A percentile compares a stretch with the other conserved stretches of the same genome.
Evolutionary conservation across 2,888 invertebrate genomes (phyloP).

Genomic region (Drosophila mettleri): DNA sequence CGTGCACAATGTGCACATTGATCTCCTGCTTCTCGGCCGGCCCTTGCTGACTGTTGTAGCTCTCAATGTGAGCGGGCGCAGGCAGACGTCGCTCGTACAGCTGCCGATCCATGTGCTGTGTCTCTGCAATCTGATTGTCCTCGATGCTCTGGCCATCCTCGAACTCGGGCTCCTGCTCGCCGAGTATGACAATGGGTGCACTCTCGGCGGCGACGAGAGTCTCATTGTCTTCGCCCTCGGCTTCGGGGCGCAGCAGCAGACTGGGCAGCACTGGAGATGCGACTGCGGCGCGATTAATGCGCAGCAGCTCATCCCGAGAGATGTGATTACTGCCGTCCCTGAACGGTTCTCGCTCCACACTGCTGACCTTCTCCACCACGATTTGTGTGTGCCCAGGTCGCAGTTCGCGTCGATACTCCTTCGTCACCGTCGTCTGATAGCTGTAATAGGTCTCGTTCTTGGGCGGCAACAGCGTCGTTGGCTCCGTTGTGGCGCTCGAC

Average conservation of each 20-base stretch:
- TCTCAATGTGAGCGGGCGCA: constrained; percentile 37
- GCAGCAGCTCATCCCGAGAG: constrained; percentile 88
- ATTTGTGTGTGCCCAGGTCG: constrained; percentile 80
- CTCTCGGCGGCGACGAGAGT: constrained; percentile 72
- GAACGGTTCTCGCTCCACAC: constrained; percentile 83
- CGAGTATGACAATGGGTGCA: constrained; percentile 86
- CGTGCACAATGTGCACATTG: constrained; percentile 80
- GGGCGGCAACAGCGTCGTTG: background rate
- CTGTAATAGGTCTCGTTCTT: constrained; percentile 69
- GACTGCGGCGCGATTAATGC: constrained; percentile 87
- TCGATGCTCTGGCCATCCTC: constrained; percentile 83
- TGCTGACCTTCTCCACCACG: constrained; percentile 73
- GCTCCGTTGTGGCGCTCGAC: constrained; percentile 14
- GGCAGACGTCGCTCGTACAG: constrained; percentile 62
- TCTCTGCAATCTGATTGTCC: constrained; percentile 85
- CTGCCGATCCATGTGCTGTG: constrained; percentile 76
- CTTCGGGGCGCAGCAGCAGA: constrained; percentile 63
- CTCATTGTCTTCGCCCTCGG: constrained; percentile 52
- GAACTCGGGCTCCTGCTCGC: constrained; percentile 85
- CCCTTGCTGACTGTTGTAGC: constrained; percentile 58
- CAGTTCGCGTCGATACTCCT: constrained; percentile 75
- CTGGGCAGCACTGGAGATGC: constrained; percentile 77
- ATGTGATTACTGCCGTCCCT: constrained; percentile 86
- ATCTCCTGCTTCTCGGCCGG: constrained; percentile 72
- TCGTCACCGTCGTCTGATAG: constrained; percentile 73